These are phyloP conservation scores for Gobio occitaniae DNA, from an alignment of 2,797 vertebrate genomes.

Conservation along the genomic window DNA sequence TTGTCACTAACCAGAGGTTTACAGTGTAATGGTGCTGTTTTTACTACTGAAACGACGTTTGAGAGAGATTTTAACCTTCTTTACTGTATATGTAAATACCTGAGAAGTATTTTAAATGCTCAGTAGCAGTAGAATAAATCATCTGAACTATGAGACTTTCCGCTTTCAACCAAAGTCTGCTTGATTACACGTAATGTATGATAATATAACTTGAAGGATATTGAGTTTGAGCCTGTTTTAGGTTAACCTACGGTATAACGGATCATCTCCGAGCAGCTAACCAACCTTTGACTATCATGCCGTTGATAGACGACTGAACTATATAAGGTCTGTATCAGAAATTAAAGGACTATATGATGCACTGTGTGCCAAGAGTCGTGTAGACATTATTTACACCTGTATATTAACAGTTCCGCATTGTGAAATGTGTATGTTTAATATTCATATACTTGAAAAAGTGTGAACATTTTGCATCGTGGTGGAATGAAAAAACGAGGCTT, in stretches of 20 bases:
- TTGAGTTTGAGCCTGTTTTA: slow-evolving; percentile 62
- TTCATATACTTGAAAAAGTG: slow-evolving; percentile 76
- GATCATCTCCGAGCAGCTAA: slow-evolving; percentile 77
- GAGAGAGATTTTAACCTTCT: slow-evolving; percentile 32
- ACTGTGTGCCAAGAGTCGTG: slow-evolving; percentile 89
- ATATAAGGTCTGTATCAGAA: slow-evolving; percentile 92
- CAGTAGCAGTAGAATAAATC: not conserved
- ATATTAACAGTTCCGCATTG: slow-evolving; percentile 82
- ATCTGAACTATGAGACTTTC: not conserved
- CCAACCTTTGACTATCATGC: slow-evolving; percentile 74
- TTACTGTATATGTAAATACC: slow-evolving; percentile 8
- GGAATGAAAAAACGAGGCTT: slow-evolving; percentile 68
- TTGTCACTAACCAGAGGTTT: slow-evolving; percentile 64
- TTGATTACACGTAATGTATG: not conserved
- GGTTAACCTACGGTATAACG: slow-evolving; percentile 66
- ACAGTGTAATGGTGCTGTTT: slow-evolving; percentile 73
- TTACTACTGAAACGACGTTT: slow-evolving; percentile 76
- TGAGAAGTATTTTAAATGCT: slow-evolving; percentile 10
- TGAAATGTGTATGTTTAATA: slow-evolving; percentile 83
- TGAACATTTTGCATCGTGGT: slow-evolving; percentile 72
- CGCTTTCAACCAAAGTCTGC: slow-evolving; percentile 22
- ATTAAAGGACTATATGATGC: slow-evolving; percentile 85
- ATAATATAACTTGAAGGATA: slow-evolving; percentile 10
- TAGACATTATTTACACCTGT: slow-evolving; percentile 77
- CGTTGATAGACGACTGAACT: slow-evolving; percentile 77